phyloP scores from a whole-genome alignment of 2,888 invertebrate species.

The Luperina nickerlii region DNA sequence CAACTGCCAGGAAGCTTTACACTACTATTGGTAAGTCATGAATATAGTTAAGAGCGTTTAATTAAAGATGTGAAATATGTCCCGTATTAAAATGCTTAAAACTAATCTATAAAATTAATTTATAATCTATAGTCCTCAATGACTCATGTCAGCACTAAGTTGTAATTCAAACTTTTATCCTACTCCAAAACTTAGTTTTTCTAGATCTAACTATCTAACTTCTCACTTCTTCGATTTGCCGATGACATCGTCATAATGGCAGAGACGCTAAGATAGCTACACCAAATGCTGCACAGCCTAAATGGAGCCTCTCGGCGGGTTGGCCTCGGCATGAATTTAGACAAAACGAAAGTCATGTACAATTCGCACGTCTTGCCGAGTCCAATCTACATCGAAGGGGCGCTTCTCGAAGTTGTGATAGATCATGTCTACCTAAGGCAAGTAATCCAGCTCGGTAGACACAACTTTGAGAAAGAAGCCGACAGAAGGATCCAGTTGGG shows the following conservation, averaged over 20 bases:
- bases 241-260: not conserved
- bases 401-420: not conserved
- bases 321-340: not conserved
- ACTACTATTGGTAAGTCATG: conserved; percentile 91
- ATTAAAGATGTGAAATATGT: not conserved
- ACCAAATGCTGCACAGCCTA: not conserved
- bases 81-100: not conserved
- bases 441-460: not conserved
- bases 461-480: not conserved
- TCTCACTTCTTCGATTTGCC: not conserved
- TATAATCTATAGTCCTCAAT: not conserved
- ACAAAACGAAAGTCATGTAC: not conserved
- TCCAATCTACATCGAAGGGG: not conserved
- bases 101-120: not conserved
- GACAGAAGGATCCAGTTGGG: not conserved
- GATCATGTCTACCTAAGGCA: not conserved
- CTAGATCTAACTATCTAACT: not conserved
- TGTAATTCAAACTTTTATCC: not conserved
- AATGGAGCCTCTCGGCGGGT: not conserved
- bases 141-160: not conserved
- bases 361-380: not conserved
- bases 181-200: not conserved
- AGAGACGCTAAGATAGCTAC: not conserved
- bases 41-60: not conserved
- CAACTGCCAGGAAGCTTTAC: conserved; percentile 91